Percentiles rank a stretch among this genome's conserved stretches.
Evolutionary conservation across 2,797 vertebrate genomes (phyloP).

Genomic region (Cuniculus paca): DNA sequence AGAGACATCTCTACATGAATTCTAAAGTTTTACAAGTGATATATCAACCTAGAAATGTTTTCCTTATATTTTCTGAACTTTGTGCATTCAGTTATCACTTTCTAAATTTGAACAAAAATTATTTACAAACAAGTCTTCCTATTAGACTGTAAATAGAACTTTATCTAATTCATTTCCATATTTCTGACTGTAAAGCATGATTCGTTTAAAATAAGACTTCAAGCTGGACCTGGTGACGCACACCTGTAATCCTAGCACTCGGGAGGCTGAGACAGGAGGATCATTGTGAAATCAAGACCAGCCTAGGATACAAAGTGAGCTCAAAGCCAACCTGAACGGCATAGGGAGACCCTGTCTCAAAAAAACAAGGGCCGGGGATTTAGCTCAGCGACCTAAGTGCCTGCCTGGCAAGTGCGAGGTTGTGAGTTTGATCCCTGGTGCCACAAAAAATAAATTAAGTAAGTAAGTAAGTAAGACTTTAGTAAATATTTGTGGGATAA

Average conservation of each 20-base stretch:
- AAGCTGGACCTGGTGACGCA: too few species aligned
- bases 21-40: not conserved
- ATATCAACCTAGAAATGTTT: not conserved
- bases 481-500: not conserved
- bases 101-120: not conserved
- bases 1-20: not conserved
- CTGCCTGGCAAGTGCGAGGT: too few species aligned
- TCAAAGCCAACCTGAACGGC: too few species aligned
- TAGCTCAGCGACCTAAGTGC: too few species aligned
- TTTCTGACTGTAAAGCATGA: not conserved
- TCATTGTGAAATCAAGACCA: too few species aligned
- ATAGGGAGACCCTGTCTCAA: too few species aligned
- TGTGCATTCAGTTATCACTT: not conserved
- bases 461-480: not conserved
- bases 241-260: too few species aligned
- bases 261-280: too few species aligned
- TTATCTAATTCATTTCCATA: not conserved
- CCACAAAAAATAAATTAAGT: too few species aligned
- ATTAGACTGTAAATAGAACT: not conserved
- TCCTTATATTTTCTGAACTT: constrained; percentile 1
- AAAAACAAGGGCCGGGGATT: too few species aligned
- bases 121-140: not conserved
- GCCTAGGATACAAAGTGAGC: too few species aligned
- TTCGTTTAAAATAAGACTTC: not conserved
- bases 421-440: too few species aligned